Base-by-base conservation (phyloP, 2,888 invertebrate species). In the Scaptomyza flava region DNA sequence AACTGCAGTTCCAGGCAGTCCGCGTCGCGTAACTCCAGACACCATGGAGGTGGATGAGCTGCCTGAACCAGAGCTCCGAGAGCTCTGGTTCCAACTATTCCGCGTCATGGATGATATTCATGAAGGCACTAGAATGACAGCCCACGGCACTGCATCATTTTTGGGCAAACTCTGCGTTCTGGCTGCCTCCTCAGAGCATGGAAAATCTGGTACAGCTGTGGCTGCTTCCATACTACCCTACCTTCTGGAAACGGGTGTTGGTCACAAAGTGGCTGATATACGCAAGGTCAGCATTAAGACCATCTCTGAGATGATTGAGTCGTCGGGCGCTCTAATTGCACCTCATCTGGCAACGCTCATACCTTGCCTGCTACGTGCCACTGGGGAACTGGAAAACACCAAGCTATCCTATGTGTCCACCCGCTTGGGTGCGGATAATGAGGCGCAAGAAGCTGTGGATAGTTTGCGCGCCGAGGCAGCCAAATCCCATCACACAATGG, bases 101-200 rank as follows among this genome's bases (percentile, higher is more conserved):
- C 93, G 98, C 20, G 98, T 98, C 0, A 96, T 98, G 95, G 98
- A 98, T 90, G 98, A 98, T 91, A 96, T 98, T 79, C 98, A 98
- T 91, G 98, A 97, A 90, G 96, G 95, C 27, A 97, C 97, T 0
- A 92, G 98, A 51, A 92, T 94, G 66, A 95, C 96, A 0, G 97
- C 97, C 5, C 94, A 94, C 6, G 94, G 94, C 59, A 95, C 97
- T 0, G 94, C 95, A 0, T 94, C 93, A 76, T 93, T 95, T 20
- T 92, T 97, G 14, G 95, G 96, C 77, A 96, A 96, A 95, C 92
- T 96, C 30, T 96, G 96, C 79, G 94, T 96, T 36, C 94, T 95
- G 12, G 95, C 96, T 43, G 95, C 96, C 74, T 93, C 94, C 11
- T 92, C 92, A 51, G 93, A 93, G 74, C 95, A 95, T 80, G 96